These are phyloP conservation scores for Parnassius smintheus DNA, from an alignment of 2,888 invertebrate species.

Conservation along the genomic window DNA sequence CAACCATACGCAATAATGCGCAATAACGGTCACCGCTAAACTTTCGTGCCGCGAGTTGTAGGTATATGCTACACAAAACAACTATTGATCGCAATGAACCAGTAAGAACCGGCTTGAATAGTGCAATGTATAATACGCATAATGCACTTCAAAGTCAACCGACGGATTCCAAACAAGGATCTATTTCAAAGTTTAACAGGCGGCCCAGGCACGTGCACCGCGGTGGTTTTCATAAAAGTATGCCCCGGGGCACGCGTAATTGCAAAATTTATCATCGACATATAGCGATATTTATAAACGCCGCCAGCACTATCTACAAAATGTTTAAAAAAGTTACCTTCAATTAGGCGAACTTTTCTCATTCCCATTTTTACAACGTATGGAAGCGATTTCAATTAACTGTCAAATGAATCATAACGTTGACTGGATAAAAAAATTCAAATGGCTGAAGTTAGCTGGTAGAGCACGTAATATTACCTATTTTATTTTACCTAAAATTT, in stretches of 20 bases:
- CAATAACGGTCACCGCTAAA: no score
- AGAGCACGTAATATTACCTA: no score
- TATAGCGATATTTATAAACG: slow-evolving; percentile 27
- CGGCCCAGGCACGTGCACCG: background rate
- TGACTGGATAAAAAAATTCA: slow-evolving; percentile 36
- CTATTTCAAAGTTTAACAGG: slow-evolving; percentile 8
- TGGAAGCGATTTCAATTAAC: slow-evolving; percentile 43
- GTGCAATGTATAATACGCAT: no score
- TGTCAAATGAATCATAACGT: slow-evolving; percentile 53
- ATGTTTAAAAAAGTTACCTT: slow-evolving; percentile 48
- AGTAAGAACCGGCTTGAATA: no score
- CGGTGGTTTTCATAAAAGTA: slow-evolving; percentile 33
- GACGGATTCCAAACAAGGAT: background rate
- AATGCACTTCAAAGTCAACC: background rate
- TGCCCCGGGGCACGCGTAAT: slow-evolving; percentile 32
- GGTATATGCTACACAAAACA: no score
- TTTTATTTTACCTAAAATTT: no score
- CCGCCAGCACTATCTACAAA: slow-evolving; percentile 42
- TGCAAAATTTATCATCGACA: slow-evolving; percentile 39
- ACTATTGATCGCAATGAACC: no score
- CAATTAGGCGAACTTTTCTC: slow-evolving; percentile 56
- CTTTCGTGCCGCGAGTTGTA: no score
- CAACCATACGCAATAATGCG: no score
- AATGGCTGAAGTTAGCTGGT: slow-evolving; percentile 10
- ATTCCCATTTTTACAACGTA: slow-evolving; percentile 43